Conservation (phyloP, 2,797 vertebrate genomes). For the Channallabes apus region DNA sequence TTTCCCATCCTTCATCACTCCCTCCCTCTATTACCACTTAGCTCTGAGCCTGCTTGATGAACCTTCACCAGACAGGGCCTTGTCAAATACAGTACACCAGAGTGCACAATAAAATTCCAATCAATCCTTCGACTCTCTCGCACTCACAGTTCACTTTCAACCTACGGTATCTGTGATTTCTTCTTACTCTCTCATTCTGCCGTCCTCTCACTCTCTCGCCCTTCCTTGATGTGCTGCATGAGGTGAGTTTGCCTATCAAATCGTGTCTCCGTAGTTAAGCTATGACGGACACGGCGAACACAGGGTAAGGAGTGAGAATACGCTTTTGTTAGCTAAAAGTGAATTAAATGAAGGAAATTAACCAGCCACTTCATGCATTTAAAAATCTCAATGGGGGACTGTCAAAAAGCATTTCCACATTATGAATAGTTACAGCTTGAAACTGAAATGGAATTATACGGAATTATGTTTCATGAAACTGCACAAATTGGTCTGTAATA, state of each 20-base stretch:
- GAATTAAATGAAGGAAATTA: neutral
- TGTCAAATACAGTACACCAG: neutral
- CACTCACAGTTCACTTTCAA: slow-evolving; percentile 18
- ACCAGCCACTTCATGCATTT: neutral
- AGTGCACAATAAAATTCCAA: slow-evolving; percentile 8
- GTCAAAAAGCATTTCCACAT: neutral
- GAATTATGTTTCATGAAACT: neutral
- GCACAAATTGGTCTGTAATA: neutral
- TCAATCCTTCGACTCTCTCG: neutral
- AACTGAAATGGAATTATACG: neutral
- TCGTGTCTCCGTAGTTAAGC: slow-evolving; percentile 19
- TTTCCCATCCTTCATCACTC: slow-evolving; percentile 3
- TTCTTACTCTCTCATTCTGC: neutral
- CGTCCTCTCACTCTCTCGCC: neutral
- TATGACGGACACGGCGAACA: slow-evolving; percentile 42
- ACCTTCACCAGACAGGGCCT: neutral
- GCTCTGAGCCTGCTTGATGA: neutral
- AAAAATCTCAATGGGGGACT: neutral
- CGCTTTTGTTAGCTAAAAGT: neutral
- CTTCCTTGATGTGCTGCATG: slow-evolving; percentile 43
- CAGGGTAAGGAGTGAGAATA: neutral
- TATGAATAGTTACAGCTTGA: neutral
- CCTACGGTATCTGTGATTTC: slow-evolving; percentile 5
- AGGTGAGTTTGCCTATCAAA: slow-evolving; percentile 68
- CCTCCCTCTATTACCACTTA: neutral